These are phyloP conservation scores for Drosophila koepferae DNA, from an alignment of 2,888 invertebrate genomes.

Conservation along the genomic window DNA sequence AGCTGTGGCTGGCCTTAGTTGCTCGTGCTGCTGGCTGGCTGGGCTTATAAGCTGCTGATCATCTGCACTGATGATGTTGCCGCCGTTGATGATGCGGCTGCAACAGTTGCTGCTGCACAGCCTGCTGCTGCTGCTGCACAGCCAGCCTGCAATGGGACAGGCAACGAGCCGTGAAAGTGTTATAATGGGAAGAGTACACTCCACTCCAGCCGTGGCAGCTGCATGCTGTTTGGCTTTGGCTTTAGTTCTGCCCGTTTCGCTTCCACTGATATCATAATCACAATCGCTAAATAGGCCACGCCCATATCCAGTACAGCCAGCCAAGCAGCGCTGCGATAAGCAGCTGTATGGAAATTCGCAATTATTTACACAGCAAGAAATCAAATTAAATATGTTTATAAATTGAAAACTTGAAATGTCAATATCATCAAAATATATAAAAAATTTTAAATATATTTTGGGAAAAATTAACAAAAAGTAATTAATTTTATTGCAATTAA, in stretches of 20 bases:
- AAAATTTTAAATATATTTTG: background rate
- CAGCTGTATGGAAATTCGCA: slow-evolving; percentile 23
- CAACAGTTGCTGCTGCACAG: slow-evolving; percentile 21
- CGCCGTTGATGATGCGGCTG: slow-evolving; percentile 28
- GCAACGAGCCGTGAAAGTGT: slow-evolving; percentile 85
- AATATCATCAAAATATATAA: too few species aligned
- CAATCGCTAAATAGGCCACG: slow-evolving; percentile 77
- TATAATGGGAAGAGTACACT: slow-evolving; percentile 81
- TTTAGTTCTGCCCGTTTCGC: slow-evolving; percentile 53
- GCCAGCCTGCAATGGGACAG: slow-evolving; percentile 38
- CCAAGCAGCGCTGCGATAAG: slow-evolving; percentile 31
- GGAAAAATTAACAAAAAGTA: background rate
- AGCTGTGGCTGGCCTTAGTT: slow-evolving; percentile 31
- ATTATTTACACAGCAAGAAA: slow-evolving; percentile 31
- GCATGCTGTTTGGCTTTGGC: slow-evolving; percentile 41
- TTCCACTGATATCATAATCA: slow-evolving; percentile 71
- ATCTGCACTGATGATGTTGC: slow-evolving; percentile 63
- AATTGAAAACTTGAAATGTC: background rate
- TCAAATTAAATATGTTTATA: background rate
- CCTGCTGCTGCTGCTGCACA: slow-evolving; percentile 8
- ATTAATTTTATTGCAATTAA: background rate
- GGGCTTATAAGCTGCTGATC: slow-evolving; percentile 63
- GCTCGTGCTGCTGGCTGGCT: slow-evolving; percentile 45
- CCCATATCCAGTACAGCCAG: slow-evolving; percentile 62
- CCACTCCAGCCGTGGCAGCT: slow-evolving; percentile 12